Conservation (phyloP, 2,888 invertebrate species). For the Eurytoma adleriae region DNA sequence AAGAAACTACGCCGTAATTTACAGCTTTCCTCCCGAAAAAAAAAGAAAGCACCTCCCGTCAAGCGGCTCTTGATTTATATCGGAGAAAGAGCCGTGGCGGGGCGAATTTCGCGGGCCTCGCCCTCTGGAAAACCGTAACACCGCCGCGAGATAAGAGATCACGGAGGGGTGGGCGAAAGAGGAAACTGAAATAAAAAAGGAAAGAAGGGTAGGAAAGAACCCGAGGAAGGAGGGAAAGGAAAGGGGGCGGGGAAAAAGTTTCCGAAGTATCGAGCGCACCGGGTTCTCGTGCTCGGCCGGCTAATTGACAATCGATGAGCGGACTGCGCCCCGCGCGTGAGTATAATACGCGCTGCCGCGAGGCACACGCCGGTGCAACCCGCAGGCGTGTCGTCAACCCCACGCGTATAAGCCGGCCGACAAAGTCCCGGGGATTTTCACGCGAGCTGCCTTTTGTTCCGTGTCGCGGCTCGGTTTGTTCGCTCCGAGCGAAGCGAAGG, state of each 20-base stretch:
- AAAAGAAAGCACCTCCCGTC: not conserved
- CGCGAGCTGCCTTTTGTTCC: not conserved
- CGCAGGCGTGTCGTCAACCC: not conserved
- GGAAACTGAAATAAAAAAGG: not conserved
- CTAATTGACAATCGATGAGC: slow-evolving; percentile 50
- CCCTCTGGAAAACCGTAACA: not conserved
- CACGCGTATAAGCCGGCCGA: not conserved
- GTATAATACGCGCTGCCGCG: not conserved
- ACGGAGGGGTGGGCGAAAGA: not conserved
- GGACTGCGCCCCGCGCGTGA: not conserved
- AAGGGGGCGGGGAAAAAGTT: slow-evolving; percentile 12
- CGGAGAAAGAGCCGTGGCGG: not conserved
- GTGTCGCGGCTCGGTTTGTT: not conserved
- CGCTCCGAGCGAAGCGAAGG: not conserved
- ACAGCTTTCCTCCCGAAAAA: not conserved
- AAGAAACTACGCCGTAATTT: too few species aligned
- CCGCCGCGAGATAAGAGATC: not conserved
- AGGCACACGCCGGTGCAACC: not conserved
- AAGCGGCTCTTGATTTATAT: not conserved
- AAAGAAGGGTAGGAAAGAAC: not conserved
- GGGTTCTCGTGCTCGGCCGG: not conserved
- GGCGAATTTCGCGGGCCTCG: not conserved
- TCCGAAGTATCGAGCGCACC: slow-evolving; percentile 11
- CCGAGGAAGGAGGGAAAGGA: not conserved
- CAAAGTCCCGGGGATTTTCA: not conserved